phyloP scores from a whole-genome alignment of 2,888 invertebrate species.

The Spisula subtruncata region DNA sequence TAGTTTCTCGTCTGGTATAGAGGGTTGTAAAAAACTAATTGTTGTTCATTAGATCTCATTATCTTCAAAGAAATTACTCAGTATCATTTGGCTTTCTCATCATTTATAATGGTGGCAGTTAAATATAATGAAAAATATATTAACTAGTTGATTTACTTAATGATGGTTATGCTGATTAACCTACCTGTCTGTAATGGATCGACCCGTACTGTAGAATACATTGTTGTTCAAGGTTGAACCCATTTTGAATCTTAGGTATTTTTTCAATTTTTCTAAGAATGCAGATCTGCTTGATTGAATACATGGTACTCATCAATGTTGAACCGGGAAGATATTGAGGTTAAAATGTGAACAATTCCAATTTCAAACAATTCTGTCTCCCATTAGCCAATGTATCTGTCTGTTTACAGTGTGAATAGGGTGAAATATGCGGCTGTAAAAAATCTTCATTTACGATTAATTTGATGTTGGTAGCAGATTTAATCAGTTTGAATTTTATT shows the following conservation, averaged over 20 bases:
- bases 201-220: not conserved
- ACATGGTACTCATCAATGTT: slow-evolving; percentile 5
- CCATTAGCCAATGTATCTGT: not conserved
- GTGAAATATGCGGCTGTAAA: not conserved
- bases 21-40: not conserved
- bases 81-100: not conserved
- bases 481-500: not conserved
- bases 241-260: not conserved
- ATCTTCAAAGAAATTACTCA: not conserved
- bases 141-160: not conserved
- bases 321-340: not conserved
- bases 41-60: not conserved
- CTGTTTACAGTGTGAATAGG: not conserved
- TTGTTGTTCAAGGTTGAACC: not conserved
- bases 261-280: not conserved
- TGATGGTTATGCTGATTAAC: not conserved
- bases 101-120: not conserved
- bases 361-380: not conserved
- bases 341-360: slow-evolving; percentile 5
- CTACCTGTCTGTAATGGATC: not conserved
- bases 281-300: slow-evolving; percentile 9
- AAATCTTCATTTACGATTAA: not conserved
- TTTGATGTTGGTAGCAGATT: not conserved
- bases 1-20: not conserved
- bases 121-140: slow-evolving; percentile 9